Conservation (phyloP, 2,797 vertebrate species). For the Heliangelus exortis region DNA sequence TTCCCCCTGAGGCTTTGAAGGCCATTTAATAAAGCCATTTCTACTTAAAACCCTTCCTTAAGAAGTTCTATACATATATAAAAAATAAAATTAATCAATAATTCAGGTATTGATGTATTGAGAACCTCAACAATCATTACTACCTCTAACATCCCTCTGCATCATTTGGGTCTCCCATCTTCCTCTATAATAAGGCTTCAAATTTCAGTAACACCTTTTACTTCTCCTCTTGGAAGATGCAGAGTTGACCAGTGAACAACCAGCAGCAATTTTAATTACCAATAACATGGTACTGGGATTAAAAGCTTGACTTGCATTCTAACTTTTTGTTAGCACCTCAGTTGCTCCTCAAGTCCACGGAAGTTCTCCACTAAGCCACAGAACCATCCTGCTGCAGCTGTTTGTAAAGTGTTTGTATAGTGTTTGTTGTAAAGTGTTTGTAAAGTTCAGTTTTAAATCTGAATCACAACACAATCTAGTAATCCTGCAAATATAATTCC, state of each 20-base stretch:
- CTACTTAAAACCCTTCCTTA: neutral
- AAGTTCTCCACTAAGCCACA: neutral
- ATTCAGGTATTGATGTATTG: neutral
- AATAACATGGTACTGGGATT: fast-evolving
- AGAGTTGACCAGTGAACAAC: neutral
- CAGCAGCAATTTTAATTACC: neutral
- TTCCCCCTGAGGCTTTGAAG: neutral
- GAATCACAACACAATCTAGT: neutral
- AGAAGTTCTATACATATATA: neutral
- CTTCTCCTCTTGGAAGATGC: neutral
- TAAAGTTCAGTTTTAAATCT: neutral
- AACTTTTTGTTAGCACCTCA: neutral
- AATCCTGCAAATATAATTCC: neutral
- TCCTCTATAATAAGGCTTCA: neutral
- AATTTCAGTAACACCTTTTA: neutral
- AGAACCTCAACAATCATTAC: neutral
- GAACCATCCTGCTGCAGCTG: neutral
- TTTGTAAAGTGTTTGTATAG: neutral
- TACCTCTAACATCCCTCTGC: neutral
- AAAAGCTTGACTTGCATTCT: neutral
- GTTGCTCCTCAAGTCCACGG: neutral
- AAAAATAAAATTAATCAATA: neutral
- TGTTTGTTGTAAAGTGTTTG: no score
- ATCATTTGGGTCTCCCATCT: neutral
- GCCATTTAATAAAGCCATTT: neutral